Evolutionary conservation across 1,140 invertebrate species (phyloP).

Genomic region (Araneus ventricosus): DNA sequence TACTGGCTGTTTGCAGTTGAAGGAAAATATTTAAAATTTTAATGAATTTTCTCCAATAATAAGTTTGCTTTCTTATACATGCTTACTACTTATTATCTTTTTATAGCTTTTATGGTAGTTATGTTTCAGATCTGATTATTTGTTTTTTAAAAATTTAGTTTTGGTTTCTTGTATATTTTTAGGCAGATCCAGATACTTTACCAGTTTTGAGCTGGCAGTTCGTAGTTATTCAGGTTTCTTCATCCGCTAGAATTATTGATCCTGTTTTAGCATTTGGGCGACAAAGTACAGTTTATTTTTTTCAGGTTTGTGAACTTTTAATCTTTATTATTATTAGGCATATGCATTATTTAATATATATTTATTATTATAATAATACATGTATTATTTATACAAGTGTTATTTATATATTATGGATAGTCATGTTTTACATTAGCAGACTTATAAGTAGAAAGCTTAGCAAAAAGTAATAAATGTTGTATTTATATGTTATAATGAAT

Average conservation of each 20-base stretch:
- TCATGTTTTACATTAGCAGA: neutral
- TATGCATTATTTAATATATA: neutral
- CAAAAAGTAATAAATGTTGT: too few relatives aligned
- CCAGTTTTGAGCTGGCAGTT: conserved; percentile 96
- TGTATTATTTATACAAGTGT: conserved; percentile 67
- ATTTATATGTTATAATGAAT: too few relatives aligned
- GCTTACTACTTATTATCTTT: too few relatives aligned
- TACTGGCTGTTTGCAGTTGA: neutral
- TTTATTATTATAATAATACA: conserved; percentile 73
- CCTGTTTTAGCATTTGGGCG: conserved; percentile 92
- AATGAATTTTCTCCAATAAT: too few relatives aligned
- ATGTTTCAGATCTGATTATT: too few relatives aligned
- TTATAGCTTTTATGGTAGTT: too few relatives aligned
- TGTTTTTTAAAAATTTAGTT: neutral
- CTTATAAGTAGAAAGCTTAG: neutral
- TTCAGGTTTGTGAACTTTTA: conserved; percentile 82
- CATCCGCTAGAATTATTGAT: conserved; percentile 86
- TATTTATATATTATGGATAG: neutral
- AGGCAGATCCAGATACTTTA: conserved; percentile 82
- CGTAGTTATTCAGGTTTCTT: conserved; percentile 89
- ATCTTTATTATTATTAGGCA: conserved; percentile 40
- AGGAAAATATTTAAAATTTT: neutral
- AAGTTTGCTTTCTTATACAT: too few relatives aligned
- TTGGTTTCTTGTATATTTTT: neutral
- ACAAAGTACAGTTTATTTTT: conserved; percentile 90